Evolutionary conservation across 2,797 vertebrate genomes (phyloP), one percentile per base, ranked within the genome.

Genomic region (Manis crassicaudata): DNA sequence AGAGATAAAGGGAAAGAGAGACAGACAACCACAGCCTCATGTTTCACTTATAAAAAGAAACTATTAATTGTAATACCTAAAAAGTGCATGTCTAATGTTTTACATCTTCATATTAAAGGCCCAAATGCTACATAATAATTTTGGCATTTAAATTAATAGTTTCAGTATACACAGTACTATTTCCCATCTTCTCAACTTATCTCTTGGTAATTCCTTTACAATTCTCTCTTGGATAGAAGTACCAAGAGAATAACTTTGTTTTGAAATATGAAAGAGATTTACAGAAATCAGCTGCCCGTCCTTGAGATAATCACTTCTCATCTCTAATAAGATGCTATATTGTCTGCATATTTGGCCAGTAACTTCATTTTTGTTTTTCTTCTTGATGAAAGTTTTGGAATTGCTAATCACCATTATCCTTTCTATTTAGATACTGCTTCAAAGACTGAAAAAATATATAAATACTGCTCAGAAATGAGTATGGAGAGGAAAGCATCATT

Each of bases 241-340:
- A 85, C 0, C 29, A 88, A 52, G 11, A 54, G 17, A 95, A 73
- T 11, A 91, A 88, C 56, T 95, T 93, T 87, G 43, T 90, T 37
- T 63, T 72, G 10, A 18, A 35, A 50, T 5, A 76, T 35, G 63
- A 29, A 32, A 81, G 84, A 70, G 68, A 94, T 91, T 43, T 54
- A 32, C 0, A 89, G 27, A 84, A 37, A 70, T 46, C 14, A 70
- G 27, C 62, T 35, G 25, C 23, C 16, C 46, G 12, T 46, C 46
- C 23, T 7, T 25, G 65, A 56, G 0, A 62, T 58, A 65, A 0
- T 81, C 0, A 60, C n/a, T 77, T 81, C 32, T 46, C 70, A 56
- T 1, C 13, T 88, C 52, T 37, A 60, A 3, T 25, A 21, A 35
- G 60, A 23, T 11, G 11, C 67, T 52, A 87, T 32, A 77, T 0